These are phyloP conservation scores for Sitta carolinensis DNA, from an alignment of 2,797 vertebrate species.

Conservation along the genomic window DNA sequence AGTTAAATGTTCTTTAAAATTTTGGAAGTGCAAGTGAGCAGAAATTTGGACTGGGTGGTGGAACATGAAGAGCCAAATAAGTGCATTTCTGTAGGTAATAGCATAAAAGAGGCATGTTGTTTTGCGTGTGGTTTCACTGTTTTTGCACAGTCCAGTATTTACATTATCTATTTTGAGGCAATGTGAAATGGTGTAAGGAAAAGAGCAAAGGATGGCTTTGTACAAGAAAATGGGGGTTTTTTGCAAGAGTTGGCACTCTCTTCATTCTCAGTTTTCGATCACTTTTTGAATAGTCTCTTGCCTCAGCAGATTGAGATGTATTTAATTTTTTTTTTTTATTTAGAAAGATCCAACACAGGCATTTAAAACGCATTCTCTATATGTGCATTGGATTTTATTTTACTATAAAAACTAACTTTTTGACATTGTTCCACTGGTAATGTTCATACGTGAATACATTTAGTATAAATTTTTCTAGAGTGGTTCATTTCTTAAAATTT, in stretches of 20 bases:
- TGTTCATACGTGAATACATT: not conserved
- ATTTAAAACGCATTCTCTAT: not conserved
- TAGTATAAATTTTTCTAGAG: not conserved
- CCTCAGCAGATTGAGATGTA: not conserved
- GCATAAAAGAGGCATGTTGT: not conserved
- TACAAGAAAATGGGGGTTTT: not conserved
- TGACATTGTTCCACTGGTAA: not conserved
- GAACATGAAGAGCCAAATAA: not conserved
- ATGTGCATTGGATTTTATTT: not conserved
- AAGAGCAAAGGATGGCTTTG: not conserved
- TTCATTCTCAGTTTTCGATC: not conserved
- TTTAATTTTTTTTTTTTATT: not conserved
- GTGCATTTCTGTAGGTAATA: not conserved
- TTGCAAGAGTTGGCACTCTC: not conserved
- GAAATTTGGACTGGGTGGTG: not conserved
- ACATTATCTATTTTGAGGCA: not conserved
- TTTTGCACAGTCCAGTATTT: not conserved
- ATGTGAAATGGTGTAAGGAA: not conserved
- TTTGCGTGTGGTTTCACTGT: not conserved
- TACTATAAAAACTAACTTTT: not conserved
- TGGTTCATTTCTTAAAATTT: not conserved
- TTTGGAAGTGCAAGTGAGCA: not conserved
- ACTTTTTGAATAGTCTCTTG: not conserved
- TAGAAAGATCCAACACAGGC: not conserved
- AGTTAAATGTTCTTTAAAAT: not conserved